Evolutionary conservation across 2,797 vertebrate species (phyloP).

Genomic region (Crenichthys baileyi): DNA sequence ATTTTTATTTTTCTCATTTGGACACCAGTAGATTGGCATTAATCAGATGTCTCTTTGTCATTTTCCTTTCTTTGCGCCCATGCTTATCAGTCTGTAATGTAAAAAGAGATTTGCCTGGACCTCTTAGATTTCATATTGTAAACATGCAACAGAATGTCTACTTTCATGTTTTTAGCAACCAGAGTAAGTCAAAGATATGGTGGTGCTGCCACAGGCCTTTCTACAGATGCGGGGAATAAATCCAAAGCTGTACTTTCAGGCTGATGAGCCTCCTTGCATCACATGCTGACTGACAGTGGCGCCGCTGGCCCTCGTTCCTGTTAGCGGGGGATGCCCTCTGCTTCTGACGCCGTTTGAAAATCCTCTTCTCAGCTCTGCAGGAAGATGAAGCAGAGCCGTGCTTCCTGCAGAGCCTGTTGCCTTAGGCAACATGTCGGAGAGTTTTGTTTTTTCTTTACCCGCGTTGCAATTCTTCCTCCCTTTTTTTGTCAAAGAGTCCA

Average conservation of each 20-base stretch:
- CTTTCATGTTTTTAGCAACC: conserved; percentile 8
- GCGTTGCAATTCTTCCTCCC: conserved; percentile 30
- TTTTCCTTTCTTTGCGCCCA: background rate
- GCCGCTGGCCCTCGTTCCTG: conserved; percentile 39
- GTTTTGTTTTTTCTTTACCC: conserved; percentile 45
- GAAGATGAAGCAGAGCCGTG: conserved; percentile 56
- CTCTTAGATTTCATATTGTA: background rate
- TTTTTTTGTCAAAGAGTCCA: conserved; percentile 28
- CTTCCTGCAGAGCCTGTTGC: conserved; percentile 56
- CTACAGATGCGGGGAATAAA: conserved; percentile 26
- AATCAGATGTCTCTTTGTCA: background rate
- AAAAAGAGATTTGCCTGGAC: background rate
- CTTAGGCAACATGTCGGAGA: conserved; percentile 63
- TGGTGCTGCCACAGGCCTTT: conserved; percentile 22
- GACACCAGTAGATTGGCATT: no score
- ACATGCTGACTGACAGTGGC: conserved; percentile 47
- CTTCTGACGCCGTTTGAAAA: conserved; percentile 62
- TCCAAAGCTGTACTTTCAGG: conserved; percentile 26
- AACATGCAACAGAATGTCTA: background rate
- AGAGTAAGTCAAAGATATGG: background rate
- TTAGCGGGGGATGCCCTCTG: conserved; percentile 57
- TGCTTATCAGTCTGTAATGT: background rate
- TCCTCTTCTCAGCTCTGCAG: conserved; percentile 41
- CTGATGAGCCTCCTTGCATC: conserved; percentile 17
- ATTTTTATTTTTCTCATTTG: no score